These are phyloP conservation scores for Scelioninae gen. 2 DNA, from an alignment of 2,888 invertebrate genomes.

Conservation along the genomic window DNA sequence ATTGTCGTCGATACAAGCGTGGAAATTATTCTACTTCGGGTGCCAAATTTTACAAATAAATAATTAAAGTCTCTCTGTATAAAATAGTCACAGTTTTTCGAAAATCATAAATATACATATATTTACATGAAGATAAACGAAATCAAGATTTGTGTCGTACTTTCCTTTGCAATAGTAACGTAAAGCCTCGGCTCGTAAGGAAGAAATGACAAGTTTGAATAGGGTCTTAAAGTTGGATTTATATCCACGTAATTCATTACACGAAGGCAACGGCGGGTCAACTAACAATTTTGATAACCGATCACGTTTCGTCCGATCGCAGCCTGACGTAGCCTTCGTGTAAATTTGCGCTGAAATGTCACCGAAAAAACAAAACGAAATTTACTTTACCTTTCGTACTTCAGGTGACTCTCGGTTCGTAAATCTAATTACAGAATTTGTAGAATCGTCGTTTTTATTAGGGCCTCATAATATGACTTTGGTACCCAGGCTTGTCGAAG, in stretches of 20 bases:
- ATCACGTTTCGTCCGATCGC: conserved; percentile 1
- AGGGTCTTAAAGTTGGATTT: conserved; percentile 22
- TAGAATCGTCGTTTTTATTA: conserved; percentile 31
- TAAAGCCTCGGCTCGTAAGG: conserved; percentile 8
- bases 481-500: conserved; percentile 50
- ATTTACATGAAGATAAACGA: conserved; percentile 33
- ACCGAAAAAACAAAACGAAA: conserved; percentile 14
- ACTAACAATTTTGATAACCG: conserved; percentile 8
- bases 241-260: conserved; percentile 29
- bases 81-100: conserved; percentile 6
- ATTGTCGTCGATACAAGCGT: neutral
- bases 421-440: conserved; percentile 45
- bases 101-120: conserved; percentile 39
- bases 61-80: neutral
- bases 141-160: conserved; percentile 8
- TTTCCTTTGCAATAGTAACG: conserved; percentile 18
- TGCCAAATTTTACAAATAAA: conserved; percentile 21
- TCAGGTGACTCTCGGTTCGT: conserved; percentile 6
- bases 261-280: conserved; percentile 14
- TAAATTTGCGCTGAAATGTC: conserved; percentile 16
- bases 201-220: conserved; percentile 25
- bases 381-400: conserved; percentile 7
- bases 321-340: conserved; percentile 20
- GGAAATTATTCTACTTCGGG: conserved; percentile 6
- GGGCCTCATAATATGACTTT: conserved; percentile 56